phyloP scores from a whole-genome alignment of 2,888 invertebrate species.

The Pheosia gnoma region DNA sequence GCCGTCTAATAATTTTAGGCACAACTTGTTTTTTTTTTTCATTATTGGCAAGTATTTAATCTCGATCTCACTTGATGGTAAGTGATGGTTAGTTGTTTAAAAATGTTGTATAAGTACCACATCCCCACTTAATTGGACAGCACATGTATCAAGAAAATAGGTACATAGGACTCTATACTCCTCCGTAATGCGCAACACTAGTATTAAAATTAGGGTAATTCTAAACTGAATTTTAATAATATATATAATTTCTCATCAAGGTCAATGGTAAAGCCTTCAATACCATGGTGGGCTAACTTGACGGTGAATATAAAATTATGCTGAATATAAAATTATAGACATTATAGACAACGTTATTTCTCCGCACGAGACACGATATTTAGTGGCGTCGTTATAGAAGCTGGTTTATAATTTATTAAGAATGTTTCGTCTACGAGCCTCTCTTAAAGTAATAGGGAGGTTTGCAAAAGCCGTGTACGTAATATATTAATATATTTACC shows the following conservation, averaged over 20 bases:
- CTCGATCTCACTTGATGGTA: no score
- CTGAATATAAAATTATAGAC: slow-evolving; percentile 9
- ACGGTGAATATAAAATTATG: slow-evolving; percentile 11
- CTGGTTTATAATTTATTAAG: slow-evolving; percentile 25
- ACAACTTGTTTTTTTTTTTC: no score
- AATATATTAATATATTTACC: slow-evolving; percentile 47
- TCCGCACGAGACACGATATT: slow-evolving; percentile 25
- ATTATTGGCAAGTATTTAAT: no score
- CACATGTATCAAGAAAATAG: no score
- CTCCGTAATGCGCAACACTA: no score
- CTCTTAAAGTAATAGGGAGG: slow-evolving; percentile 44
- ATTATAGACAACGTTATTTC: slow-evolving; percentile 19
- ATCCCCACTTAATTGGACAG: no score
- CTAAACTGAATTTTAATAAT: not conserved
- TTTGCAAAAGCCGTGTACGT: slow-evolving; percentile 43
- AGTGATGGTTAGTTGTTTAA: no score
- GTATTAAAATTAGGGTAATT: not conserved
- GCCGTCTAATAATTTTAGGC: no score
- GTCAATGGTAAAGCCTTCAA: slow-evolving; percentile 1
- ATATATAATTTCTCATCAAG: not conserved
- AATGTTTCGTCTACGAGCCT: slow-evolving; percentile 21
- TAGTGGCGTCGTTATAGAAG: slow-evolving; percentile 16
- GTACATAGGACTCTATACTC: no score
- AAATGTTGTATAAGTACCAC: no score
- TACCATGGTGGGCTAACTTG: not conserved